These are phyloP conservation scores for Etheostoma perlongum DNA, from an alignment of 2,797 vertebrate genomes.

Conservation along the genomic window DNA sequence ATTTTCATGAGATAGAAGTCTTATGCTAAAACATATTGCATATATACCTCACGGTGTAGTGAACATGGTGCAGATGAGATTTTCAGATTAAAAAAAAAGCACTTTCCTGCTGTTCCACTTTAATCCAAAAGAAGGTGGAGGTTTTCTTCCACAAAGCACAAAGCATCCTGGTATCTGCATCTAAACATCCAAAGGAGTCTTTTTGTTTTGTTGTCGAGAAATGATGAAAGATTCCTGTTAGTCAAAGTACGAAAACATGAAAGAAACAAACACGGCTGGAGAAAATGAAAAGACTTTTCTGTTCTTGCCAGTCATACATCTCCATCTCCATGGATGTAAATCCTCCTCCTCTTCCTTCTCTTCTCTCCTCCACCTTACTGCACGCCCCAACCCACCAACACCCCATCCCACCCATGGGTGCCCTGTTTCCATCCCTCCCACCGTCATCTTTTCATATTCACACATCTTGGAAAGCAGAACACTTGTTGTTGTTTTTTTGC, in stretches of 20 bases:
- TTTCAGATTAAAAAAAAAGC: conserved; percentile 46
- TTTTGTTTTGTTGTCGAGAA: conserved; percentile 61
- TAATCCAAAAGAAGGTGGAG: conserved; percentile 49
- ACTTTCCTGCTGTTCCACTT: conserved; percentile 55
- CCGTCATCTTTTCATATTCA: conserved; percentile 24
- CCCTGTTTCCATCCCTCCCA: conserved; percentile 18
- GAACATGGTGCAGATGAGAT: conserved; percentile 45
- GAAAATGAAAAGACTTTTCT: conserved; percentile 64
- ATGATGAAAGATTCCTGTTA: conserved; percentile 82
- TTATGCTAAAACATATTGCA: neutral
- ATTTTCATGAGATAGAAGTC: conserved; percentile 25
- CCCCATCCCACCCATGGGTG: conserved; percentile 58
- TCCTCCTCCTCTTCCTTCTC: conserved; percentile 60
- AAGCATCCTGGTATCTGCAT: conserved; percentile 79
- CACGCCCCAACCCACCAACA: conserved; percentile 38
- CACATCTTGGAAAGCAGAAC: conserved; percentile 25
- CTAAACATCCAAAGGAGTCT: conserved; percentile 75
- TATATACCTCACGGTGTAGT: conserved; percentile 6
- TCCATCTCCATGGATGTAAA: conserved; percentile 60
- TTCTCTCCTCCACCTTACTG: conserved; percentile 33
- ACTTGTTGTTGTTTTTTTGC: neutral
- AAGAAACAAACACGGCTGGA: conserved; percentile 31
- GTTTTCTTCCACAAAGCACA: conserved; percentile 69
- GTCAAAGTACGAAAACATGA: conserved; percentile 68
- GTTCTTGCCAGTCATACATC: conserved; percentile 84